Conservation (phyloP, 2,797 vertebrate genomes). For the Helicolenus hilgendorfi region DNA sequence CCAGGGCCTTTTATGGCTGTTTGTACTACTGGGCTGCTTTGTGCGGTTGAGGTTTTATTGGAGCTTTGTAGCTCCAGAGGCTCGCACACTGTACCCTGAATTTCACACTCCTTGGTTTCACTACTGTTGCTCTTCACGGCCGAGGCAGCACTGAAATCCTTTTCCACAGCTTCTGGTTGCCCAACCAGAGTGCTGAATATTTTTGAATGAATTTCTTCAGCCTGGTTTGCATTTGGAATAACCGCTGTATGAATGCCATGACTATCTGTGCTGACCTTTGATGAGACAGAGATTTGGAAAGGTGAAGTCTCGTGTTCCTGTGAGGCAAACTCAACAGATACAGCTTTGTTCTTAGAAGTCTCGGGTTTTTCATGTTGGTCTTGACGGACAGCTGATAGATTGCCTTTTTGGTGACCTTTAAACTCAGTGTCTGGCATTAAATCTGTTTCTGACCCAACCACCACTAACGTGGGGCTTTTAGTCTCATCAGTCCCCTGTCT, state of each 20-base stretch:
- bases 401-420: slow-evolving; percentile 56
- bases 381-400: slow-evolving; percentile 60
- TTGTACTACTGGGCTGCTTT: slow-evolving; percentile 51
- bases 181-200: background rate
- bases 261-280: slow-evolving; percentile 50
- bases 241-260: slow-evolving; percentile 35
- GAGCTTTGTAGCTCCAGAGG: slow-evolving; percentile 51
- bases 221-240: slow-evolving; percentile 37
- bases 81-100: slow-evolving; percentile 47
- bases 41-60: slow-evolving; percentile 57
- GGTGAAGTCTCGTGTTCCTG: slow-evolving; percentile 59
- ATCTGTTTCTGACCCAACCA: background rate
- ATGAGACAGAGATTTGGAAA: slow-evolving; percentile 42
- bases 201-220: slow-evolving; percentile 41
- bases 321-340: slow-evolving; percentile 56
- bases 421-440: background rate
- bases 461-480: slow-evolving; percentile 26
- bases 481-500: slow-evolving; percentile 17
- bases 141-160: slow-evolving; percentile 13
- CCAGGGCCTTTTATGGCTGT: slow-evolving; percentile 67
- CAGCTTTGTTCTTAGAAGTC: slow-evolving; percentile 35
- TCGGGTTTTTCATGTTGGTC: slow-evolving; percentile 45
- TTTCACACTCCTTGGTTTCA: slow-evolving; percentile 63
- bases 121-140: slow-evolving; percentile 37
- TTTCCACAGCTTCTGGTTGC: slow-evolving; percentile 41